Evolutionary conservation across 2,113 vertebrate genomes (phyloP).

Genomic region (Eurypyga helias): DNA sequence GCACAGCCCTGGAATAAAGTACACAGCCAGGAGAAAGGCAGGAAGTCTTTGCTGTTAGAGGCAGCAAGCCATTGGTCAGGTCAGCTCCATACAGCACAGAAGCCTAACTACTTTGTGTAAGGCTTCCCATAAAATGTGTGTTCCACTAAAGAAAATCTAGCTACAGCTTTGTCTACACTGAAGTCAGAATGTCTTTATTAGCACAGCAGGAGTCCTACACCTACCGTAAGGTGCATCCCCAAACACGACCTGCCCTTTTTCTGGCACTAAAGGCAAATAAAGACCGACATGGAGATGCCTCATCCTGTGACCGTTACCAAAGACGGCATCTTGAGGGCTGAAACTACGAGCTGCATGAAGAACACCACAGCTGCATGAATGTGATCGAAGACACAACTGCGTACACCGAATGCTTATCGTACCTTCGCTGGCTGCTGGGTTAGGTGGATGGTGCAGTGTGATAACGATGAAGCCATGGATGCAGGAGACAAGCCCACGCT

Average conservation of each 20-base stretch:
- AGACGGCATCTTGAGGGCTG: not conserved
- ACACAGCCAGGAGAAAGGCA: not conserved
- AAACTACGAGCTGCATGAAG: not conserved
- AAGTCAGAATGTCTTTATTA: not conserved
- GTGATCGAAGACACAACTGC: not conserved
- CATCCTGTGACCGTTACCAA: not conserved
- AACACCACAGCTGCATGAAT: not conserved
- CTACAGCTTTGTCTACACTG: not conserved
- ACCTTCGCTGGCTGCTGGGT: slow-evolving; percentile 82
- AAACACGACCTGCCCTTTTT: not conserved
- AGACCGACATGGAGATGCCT: not conserved
- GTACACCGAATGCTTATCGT: slow-evolving; percentile 47
- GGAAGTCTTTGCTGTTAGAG: not conserved
- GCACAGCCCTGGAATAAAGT: not conserved
- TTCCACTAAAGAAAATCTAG: not conserved
- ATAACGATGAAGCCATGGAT: slow-evolving; percentile 80
- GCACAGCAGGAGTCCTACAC: not conserved
- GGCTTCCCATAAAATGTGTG: not conserved
- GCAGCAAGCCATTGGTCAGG: not conserved
- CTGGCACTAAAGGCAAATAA: not conserved
- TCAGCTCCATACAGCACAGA: not conserved
- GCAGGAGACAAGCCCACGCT: slow-evolving; percentile 69
- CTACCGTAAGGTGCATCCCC: not conserved
- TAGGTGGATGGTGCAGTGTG: slow-evolving; percentile 67
- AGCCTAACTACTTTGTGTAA: not conserved